Percentiles rank a stretch among this genome's conserved stretches.
Conservation (phyloP, 2,113 vertebrate genomes). For the Rhadina sibilatrix region DNA sequence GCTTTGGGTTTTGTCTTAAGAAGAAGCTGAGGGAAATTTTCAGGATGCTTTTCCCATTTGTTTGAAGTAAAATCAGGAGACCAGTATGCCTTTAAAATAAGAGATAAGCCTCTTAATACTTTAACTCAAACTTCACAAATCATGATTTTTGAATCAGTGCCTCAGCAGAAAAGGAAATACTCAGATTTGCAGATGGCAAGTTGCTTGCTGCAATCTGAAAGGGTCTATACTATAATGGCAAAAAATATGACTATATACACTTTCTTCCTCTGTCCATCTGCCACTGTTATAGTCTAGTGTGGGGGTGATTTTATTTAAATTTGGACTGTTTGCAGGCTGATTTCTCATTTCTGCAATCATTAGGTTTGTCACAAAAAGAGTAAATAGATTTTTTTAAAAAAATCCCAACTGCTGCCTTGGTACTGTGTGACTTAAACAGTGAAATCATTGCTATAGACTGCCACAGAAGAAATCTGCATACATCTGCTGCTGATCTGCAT, state of each 20-base stretch:
- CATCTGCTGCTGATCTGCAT: neutral
- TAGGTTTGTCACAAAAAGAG: constrained; percentile 41
- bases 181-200: constrained; percentile 70
- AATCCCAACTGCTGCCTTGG: neutral
- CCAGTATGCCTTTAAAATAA: constrained; percentile 23
- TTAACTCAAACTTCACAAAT: constrained; percentile 40
- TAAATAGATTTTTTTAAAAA: neutral
- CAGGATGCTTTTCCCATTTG: constrained; percentile 3
- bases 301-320: constrained; percentile 60
- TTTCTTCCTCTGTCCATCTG: constrained; percentile 74
- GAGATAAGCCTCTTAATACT: constrained; percentile 20
- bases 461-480: neutral
- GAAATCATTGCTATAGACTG: neutral
- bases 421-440: constrained; percentile 8
- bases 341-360: constrained; percentile 51
- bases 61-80: constrained; percentile 1
- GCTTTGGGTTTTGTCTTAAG: constrained; percentile 17
- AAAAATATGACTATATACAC: constrained; percentile 67
- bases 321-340: constrained; percentile 59
- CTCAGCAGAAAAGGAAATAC: constrained; percentile 63
- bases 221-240: constrained; percentile 56
- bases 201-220: constrained; percentile 62
- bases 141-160: constrained; percentile 63
- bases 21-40: neutral
- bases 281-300: constrained; percentile 57